Evolutionary conservation across 1,140 invertebrate genomes (phyloP), one percentile per base, ranked within the genome.

Genomic region (Zaprionus tsacasi): DNA sequence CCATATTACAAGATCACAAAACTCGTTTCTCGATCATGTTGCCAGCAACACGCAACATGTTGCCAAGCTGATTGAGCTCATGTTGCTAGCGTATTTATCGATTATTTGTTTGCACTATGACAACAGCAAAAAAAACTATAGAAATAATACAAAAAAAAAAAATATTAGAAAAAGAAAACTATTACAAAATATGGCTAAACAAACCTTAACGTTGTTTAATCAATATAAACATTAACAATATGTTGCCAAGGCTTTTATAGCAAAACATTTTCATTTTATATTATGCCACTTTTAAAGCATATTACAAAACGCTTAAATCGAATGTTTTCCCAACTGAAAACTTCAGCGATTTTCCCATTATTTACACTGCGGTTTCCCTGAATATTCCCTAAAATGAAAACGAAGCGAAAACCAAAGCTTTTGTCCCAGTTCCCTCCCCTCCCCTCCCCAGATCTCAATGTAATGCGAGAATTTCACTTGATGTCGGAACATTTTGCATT

Each of bases 11-110:
- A 60, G 63, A 78, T 60, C 74, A 76, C 58, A 58, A 72, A 82
- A 82, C 79, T 65, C 50, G 76, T 82, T 82, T 81, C 6, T n/a
- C 40, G 25, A 33, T 59, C 11, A 5, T 70, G 40, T 63, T 63
- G 59, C 69, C 15, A 54, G 17, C 38, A 25, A 21, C n/a, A 25
- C 15, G 5, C 45, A 54, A 57, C 30, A 67, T 66, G 63, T 72
- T 72, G 63, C 68, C 10, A 48, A 48, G 25, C 45, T 8, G 2
- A 7, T 35, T 55, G n/a, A 33, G 54, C 10, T 8, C 10, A 54
- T 69, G 66, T 54, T 69, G 56, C 45, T 57, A 17, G 4, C 3
- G 1, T 30, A 30, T 15, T 48, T 54, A 2, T 27, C 27, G 17
- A 12, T 11, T 30, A 6, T 50, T 50, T 50, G 45, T 12, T 21